These are phyloP conservation scores for Drosophila eohydei DNA, from an alignment of 2,888 invertebrate genomes.

Conservation along the genomic window DNA sequence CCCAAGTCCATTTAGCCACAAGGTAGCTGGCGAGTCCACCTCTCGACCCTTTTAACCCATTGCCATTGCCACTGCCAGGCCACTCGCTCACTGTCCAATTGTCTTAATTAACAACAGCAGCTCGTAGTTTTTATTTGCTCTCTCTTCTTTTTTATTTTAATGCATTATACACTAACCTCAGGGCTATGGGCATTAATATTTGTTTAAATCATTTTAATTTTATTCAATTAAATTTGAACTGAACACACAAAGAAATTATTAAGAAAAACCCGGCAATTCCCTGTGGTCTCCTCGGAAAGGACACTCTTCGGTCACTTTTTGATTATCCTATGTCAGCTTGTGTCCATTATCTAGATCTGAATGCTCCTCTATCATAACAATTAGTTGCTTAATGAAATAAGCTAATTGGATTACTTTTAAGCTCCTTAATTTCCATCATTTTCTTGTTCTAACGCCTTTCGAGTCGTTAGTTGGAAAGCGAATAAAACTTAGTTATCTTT, in stretches of 20 bases:
- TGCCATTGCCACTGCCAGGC: background rate
- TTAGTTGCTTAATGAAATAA: background rate
- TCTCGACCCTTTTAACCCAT: constrained; percentile 25
- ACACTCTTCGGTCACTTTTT: no score
- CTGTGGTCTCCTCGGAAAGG: no score
- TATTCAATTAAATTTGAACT: background rate
- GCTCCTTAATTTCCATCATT: background rate
- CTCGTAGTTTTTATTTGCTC: constrained; percentile 6
- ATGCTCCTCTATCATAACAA: background rate
- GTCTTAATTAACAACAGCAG: constrained; percentile 41
- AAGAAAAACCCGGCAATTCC: background rate
- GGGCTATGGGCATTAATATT: no score
- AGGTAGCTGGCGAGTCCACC: constrained; percentile 30
- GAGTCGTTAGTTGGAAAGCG: background rate
- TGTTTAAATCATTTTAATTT: background rate
- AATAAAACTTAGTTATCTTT: background rate
- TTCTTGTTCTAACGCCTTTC: background rate
- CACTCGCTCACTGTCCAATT: constrained; percentile 19
- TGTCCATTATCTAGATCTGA: background rate
- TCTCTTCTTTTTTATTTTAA: background rate
- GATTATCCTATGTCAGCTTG: no score
- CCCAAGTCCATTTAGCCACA: constrained; percentile 31
- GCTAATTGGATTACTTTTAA: background rate
- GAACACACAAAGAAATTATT: background rate
- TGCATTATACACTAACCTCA: constrained; percentile 9